Conservation (phyloP, 2,113 vertebrate genomes). For the Polypterus bichir region DNA sequence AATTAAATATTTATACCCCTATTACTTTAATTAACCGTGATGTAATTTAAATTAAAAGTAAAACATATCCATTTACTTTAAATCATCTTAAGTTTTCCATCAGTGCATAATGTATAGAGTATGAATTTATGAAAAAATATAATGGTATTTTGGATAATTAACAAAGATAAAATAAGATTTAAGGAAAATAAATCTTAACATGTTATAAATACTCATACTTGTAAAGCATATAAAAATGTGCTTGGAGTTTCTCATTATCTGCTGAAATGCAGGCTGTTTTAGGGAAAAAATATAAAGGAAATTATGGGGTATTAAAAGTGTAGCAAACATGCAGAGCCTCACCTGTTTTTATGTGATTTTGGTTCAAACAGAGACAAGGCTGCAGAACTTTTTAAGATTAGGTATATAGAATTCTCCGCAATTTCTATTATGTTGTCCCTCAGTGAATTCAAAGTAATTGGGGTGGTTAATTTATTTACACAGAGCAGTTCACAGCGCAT, state of each 20-base stretch:
- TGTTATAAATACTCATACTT: too few species aligned
- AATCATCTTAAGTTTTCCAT: too few species aligned
- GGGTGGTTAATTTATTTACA: constrained; percentile 99
- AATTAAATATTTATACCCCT: too few species aligned
- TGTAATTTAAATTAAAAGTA: too few species aligned
- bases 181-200: too few species aligned
- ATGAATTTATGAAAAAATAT: too few species aligned
- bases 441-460: constrained; percentile 99
- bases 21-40: too few species aligned
- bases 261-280: not conserved
- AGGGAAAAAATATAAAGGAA: not conserved
- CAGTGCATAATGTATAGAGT: too few species aligned
- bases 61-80: too few species aligned
- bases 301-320: not conserved
- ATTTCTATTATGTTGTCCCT: constrained; percentile 86
- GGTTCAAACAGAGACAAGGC: constrained; percentile 31
- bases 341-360: constrained; percentile 3
- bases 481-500: constrained; percentile 99
- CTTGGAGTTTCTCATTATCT: not conserved
- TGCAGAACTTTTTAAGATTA: constrained; percentile 73
- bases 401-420: constrained; percentile 74
- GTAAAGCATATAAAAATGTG: too few species aligned
- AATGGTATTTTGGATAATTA: too few species aligned
- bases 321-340: not conserved
- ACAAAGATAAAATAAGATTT: too few species aligned